A percentile compares a stretch with the other conserved stretches of the same genome.
Conservation (phyloP, 1,140 invertebrate genomes). For the Hylaeus volcanicus region DNA sequence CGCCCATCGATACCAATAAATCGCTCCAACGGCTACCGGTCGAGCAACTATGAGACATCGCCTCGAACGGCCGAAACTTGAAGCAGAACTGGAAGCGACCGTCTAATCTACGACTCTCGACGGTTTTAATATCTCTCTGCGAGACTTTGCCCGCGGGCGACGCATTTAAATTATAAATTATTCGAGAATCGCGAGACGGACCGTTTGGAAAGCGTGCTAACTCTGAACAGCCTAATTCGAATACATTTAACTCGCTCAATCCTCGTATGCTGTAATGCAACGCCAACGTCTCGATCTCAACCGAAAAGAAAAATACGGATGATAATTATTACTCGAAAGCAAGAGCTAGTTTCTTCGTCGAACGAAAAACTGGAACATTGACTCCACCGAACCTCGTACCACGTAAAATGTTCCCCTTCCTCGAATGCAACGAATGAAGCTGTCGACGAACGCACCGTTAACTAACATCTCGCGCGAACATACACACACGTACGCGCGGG, state of each 20-base stretch:
- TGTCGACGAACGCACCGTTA: slow-evolving; percentile 20
- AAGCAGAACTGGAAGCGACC: neutral
- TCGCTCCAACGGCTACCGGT: slow-evolving; percentile 25
- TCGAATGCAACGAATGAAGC: neutral
- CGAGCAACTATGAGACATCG: neutral
- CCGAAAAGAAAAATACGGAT: neutral
- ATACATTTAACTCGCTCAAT: neutral
- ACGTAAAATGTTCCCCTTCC: neutral
- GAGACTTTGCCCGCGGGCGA: neutral
- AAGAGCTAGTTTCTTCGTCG: neutral
- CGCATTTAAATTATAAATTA: slow-evolving; percentile 34
- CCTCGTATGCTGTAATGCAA: neutral
- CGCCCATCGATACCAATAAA: slow-evolving; percentile 53
- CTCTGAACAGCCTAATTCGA: neutral
- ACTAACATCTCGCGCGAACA: neutral
- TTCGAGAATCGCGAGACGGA: neutral
- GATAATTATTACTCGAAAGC: neutral
- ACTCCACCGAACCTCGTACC: slow-evolving; percentile 3
- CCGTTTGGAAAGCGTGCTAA: slow-evolving; percentile 15
- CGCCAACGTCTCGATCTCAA: neutral
- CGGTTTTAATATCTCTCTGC: neutral
- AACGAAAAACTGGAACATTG: slow-evolving; percentile 9
- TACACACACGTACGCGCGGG: neutral
- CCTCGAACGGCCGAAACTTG: neutral
- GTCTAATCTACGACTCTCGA: neutral